Evolutionary conservation across 1,140 invertebrate species (phyloP).

Genomic region (Drosophila melanica): DNA sequence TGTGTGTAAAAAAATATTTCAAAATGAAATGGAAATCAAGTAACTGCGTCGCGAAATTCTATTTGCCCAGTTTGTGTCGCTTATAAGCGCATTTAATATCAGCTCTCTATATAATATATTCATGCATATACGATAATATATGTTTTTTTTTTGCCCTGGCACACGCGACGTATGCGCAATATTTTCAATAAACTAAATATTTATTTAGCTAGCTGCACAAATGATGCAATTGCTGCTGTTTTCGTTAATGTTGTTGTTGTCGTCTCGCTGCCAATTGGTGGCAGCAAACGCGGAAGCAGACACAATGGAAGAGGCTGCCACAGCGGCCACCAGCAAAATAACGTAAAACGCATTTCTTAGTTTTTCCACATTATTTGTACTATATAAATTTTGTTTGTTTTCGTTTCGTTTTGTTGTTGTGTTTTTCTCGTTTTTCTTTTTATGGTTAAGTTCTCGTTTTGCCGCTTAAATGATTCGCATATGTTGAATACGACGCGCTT

Average conservation of each 20-base stretch:
- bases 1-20: conserved; percentile 37
- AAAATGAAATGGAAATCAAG: conserved; percentile 71
- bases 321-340: conserved; percentile 41
- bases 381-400: neutral
- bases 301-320: conserved; percentile 15
- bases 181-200: conserved; percentile 53
- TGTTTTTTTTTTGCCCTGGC: conserved; percentile 22
- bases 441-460: conserved; percentile 41
- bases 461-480: conserved; percentile 11
- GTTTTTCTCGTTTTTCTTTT: conserved; percentile 14
- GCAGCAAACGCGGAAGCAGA: conserved; percentile 41
- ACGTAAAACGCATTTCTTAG: conserved; percentile 40
- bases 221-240: conserved; percentile 60
- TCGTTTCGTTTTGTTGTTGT: neutral
- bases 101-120: neutral
- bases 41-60: conserved; percentile 67
- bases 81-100: conserved; percentile 15
- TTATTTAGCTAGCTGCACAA: conserved; percentile 38
- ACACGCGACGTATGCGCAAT: conserved; percentile 71
- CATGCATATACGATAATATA: conserved; percentile 55
- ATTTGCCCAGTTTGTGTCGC: conserved; percentile 41
- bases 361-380: neutral
- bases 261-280: conserved; percentile 24
- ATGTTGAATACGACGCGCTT: conserved; percentile 15
- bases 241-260: conserved; percentile 32